Conservation (phyloP, 2,888 invertebrate species). For the Drosophila cognata region DNA sequence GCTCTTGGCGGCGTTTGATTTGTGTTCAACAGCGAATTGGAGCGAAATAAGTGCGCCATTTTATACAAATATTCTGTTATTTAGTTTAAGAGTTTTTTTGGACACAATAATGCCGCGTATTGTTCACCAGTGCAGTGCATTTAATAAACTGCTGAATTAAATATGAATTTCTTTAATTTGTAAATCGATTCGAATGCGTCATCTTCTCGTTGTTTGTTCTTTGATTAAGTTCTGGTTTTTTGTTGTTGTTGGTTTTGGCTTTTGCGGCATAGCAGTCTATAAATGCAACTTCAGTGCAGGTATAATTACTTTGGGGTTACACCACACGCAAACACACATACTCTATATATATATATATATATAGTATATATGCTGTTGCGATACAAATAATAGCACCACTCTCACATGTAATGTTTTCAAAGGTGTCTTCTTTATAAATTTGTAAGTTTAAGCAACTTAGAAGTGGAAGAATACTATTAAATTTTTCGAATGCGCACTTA, state of each 20-base stretch:
- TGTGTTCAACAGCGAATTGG: constrained; percentile 70
- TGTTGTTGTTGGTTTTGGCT: constrained; percentile 51
- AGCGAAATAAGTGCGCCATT: constrained; percentile 84
- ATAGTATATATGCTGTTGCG: background rate
- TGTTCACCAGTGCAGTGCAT: constrained; percentile 47
- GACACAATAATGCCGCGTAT: constrained; percentile 47
- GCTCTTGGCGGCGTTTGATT: constrained; percentile 68
- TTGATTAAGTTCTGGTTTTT: constrained; percentile 40
- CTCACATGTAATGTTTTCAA: background rate
- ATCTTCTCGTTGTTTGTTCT: constrained; percentile 38
- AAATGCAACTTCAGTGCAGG: constrained; percentile 61
- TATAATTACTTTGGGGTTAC: constrained; percentile 45
- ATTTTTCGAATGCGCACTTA: background rate
- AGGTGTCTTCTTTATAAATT: background rate
- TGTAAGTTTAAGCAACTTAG: background rate
- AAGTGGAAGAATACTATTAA: background rate
- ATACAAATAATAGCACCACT: background rate
- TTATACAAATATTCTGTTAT: background rate
- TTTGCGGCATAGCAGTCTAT: constrained; percentile 55
- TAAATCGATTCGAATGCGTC: constrained; percentile 60
- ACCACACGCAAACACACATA: constrained; percentile 2
- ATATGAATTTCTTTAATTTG: constrained; percentile 39
- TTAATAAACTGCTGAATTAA: constrained; percentile 42
- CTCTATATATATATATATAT: background rate
- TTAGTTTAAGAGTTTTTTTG: constrained; percentile 15